A percentile compares a stretch with the other conserved stretches of the same genome.
Evolutionary conservation across 2,797 vertebrate genomes (phyloP).

Genomic region (Nyctalus aviator): DNA sequence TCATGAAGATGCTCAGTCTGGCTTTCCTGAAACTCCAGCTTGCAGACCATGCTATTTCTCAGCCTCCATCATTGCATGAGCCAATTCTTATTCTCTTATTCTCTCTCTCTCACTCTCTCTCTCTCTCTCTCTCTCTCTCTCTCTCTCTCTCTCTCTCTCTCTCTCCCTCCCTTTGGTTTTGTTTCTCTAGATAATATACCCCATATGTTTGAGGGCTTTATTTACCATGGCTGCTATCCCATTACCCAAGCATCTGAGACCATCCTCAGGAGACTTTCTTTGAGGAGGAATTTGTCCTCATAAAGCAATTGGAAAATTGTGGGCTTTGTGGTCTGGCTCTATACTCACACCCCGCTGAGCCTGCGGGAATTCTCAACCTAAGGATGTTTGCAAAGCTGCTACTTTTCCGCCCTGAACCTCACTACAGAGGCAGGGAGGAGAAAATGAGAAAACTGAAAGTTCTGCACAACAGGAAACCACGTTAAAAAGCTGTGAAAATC

Average conservation of each 20-base stretch:
- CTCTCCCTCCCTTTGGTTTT: background rate
- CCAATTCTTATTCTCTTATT: background rate
- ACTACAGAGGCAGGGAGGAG: conserved; percentile 60
- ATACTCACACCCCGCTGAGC: background rate
- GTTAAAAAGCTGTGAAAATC: conserved; percentile 87
- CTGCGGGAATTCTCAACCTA: background rate
- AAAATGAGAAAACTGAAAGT: conserved; percentile 82
- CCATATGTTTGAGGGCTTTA: background rate
- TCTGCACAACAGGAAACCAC: conserved; percentile 85
- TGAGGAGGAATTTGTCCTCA: background rate
- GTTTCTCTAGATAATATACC: background rate
- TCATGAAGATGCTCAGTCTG: background rate
- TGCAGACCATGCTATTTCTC: background rate
- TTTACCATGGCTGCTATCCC: background rate
- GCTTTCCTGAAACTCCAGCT: background rate
- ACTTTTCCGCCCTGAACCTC: background rate
- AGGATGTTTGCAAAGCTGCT: conserved; percentile 54
- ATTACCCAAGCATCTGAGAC: background rate
- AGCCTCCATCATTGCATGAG: background rate
- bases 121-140: background rate
- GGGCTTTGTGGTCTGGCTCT: background rate
- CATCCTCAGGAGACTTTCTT: background rate
- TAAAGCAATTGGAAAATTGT: background rate
- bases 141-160: background rate
- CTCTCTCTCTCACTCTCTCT: background rate